Base-by-base conservation (phyloP, 1,140 invertebrate genomes). In the Pachypeltis micranthus region DNA sequence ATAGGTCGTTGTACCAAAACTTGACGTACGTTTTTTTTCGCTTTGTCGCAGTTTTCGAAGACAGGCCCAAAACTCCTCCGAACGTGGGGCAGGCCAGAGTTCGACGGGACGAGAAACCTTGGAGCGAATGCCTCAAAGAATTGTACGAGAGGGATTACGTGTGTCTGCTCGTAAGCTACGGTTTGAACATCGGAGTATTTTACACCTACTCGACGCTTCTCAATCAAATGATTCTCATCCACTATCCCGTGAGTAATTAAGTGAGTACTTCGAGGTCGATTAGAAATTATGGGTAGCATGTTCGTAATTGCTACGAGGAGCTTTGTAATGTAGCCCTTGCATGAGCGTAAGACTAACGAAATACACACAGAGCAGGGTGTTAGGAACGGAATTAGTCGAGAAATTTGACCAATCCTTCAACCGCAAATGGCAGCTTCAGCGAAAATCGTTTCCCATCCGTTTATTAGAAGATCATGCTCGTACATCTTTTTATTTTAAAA, bases 201-300 rank as follows among this genome's bases (percentile, higher is more conserved):
- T 96, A 96, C 72, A 91, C 90, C 1, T 87, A 96, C 63, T 93
- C 90, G 2, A 96, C 92, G 0, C 79, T 93, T 1, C 80, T 96
- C n/a, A 92, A 90, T 74, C 83, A 86, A 73, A 84, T 95, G 63
- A 79, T 95, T 23, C 70, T 88, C 0, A 70, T 75, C 54, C 86
- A 92, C 72, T 93, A 86, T 74, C 80, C 80, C 65, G 91, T 93
- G 76, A 82, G 81, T 77, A 61, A 34, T 29, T 31, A 2, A 14
- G 34, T 61, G 21, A n/a, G n/a, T n/a, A n/a, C n/a, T n/a, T n/a
- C n/a, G n/a, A n/a, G n/a, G n/a, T n/a, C n/a, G n/a, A n/a, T n/a
- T n/a, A n/a, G n/a, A n/a, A n/a, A n/a, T n/a, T n/a, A n/a, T n/a
- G n/a, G n/a, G n/a, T n/a, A n/a, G n/a, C n/a, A n/a, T n/a, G n/a